Base-by-base conservation (phyloP, 2,888 invertebrate species). In the Flabesymbios commensalis region DNA sequence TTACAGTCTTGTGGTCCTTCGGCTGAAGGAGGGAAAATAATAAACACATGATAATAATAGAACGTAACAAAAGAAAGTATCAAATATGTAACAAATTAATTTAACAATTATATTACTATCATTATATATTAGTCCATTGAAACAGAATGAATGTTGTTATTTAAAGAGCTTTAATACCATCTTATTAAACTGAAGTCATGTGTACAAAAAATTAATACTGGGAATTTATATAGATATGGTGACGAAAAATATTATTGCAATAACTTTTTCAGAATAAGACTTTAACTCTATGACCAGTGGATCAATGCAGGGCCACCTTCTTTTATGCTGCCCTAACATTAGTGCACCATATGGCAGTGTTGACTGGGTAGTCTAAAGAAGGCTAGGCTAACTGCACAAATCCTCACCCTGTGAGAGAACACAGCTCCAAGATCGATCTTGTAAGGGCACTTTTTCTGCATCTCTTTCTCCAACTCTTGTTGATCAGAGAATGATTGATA, bases 381-480 rank as follows among this genome's bases (percentile, higher is more conserved):
- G n/a, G n/a, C n/a, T n/a, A n/a, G n/a, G n/a, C n/a, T n/a, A n/a
- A n/a, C n/a, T n/a, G n/a, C n/a, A n/a, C n/a, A n/a, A n/a, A n/a
- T n/a, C n/a, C 70, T 59, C 70, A 83, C 83, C 70, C 72, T 74
- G 61, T 77, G 78, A 55, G 82, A 79, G 78, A 92, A 94, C 14
- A 96, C 89, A 28, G 95, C 93, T 48, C 99, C 99, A 74, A 99
- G 92, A 84, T 99, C 99, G 72, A 99, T 92, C 85, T 99, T 99
- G 69, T 90, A 86, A 0, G 99, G 99, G 73, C 88, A 87, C 75
- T 88, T 88, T 72, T 88, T 88, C 74, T 89, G 88, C 39, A 99
- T 86, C 72, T 92, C 90, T 64, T 88, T 87, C 77, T 91, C 90
- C 72, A 99, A 85, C 67, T 95, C 93, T 64, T 89, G 88, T 64